These are phyloP conservation scores for Mesembrinibis cayennensis DNA, from an alignment of 2,113 vertebrate genomes.

Conservation along the genomic window DNA sequence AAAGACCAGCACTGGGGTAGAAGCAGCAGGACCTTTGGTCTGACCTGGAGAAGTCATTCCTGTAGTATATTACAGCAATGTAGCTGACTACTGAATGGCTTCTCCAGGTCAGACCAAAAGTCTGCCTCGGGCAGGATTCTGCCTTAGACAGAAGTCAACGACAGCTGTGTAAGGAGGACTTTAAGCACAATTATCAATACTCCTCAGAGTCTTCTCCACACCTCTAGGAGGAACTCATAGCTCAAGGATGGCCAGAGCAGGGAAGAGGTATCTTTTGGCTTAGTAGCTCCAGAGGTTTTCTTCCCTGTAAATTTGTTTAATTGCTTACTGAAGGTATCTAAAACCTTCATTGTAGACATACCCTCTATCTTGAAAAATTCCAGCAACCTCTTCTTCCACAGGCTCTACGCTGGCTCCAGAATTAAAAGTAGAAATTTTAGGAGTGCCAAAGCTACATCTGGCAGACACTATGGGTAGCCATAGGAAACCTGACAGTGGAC, in stretches of 20 bases:
- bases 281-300: neutral
- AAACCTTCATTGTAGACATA: neutral
- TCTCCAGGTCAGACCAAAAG: neutral
- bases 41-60: neutral
- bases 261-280: neutral
- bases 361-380: neutral
- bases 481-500: neutral
- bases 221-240: neutral
- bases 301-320: neutral
- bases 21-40: neutral
- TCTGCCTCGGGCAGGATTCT: neutral
- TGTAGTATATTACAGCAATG: neutral
- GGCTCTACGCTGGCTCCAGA: neutral
- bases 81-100: neutral
- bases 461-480: neutral
- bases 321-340: neutral
- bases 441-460: neutral
- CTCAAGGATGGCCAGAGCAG: neutral
- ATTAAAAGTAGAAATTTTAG: neutral
- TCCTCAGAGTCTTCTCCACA: neutral
- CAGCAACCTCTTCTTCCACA: neutral
- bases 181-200: neutral
- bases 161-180: neutral
- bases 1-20: neutral
- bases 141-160: neutral